Conservation (phyloP, 2,888 invertebrate species). For the Himalopsyche anomala region DNA sequence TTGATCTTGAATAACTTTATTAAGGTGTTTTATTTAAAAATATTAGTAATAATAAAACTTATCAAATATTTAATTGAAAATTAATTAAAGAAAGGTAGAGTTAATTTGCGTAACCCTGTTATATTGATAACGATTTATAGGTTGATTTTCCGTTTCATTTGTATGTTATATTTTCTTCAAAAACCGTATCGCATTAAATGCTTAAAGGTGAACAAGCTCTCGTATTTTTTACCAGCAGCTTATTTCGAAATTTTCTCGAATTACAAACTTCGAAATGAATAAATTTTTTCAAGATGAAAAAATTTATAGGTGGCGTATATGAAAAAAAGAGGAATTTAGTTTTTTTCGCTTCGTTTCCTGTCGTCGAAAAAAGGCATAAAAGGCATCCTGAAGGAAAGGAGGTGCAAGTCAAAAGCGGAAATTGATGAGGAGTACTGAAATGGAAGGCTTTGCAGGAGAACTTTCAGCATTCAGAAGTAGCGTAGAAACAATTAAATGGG, state of each 20-base stretch:
- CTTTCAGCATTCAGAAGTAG: background rate
- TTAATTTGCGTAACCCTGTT: too few relatives aligned
- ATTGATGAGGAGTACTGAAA: conserved; percentile 3
- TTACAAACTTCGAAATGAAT: background rate
- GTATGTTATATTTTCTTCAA: too few relatives aligned
- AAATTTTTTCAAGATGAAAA: background rate
- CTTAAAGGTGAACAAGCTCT: too few relatives aligned
- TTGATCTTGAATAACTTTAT: too few relatives aligned
- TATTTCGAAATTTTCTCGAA: background rate
- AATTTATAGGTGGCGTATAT: background rate
- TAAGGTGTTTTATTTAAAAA: too few relatives aligned
- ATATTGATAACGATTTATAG: too few relatives aligned
- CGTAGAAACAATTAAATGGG: too few relatives aligned
- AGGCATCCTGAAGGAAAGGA: background rate
- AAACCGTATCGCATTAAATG: too few relatives aligned
- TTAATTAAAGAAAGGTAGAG: too few relatives aligned
- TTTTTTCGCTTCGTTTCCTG: conserved; percentile 3
- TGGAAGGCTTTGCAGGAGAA: background rate
- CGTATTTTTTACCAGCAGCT: background rate
- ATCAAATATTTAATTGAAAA: too few relatives aligned
- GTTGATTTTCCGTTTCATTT: too few relatives aligned
- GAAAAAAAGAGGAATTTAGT: background rate
- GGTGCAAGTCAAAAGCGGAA: conserved; percentile 28
- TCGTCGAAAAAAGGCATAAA: conserved; percentile 9
- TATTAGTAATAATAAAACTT: too few relatives aligned